Percentiles rank a stretch among this genome's conserved stretches.
Evolutionary conservation across 2,888 invertebrate species (phyloP).

Genomic region (Drosophila percnosoma): DNA sequence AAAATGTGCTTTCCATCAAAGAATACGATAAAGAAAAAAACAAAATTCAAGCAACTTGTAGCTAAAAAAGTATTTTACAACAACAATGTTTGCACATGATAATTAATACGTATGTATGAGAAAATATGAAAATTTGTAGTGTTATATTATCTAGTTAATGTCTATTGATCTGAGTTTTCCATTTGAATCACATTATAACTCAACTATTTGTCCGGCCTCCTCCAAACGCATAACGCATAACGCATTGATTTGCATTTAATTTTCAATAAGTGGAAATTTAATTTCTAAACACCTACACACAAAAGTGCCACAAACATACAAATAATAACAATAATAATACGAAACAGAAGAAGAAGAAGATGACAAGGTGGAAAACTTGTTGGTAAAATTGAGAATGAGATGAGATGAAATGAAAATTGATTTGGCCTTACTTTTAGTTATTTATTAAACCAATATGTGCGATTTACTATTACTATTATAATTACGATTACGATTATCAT

Average conservation of each 20-base stretch:
- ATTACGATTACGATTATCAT: conserved; percentile 55
- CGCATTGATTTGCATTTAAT: conserved; percentile 72
- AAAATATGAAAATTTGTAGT: conserved; percentile 39
- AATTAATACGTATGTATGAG: conserved; percentile 29
- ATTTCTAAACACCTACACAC: conserved; percentile 54
- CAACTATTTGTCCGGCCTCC: conserved; percentile 52
- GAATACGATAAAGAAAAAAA: not conserved
- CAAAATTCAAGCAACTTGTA: conserved; percentile 30
- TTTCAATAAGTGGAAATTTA: conserved; percentile 54
- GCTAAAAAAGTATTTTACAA: conserved; percentile 52
- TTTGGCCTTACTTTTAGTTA: conserved; percentile 77
- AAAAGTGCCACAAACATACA: conserved; percentile 62
- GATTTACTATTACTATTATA: conserved; percentile 50
- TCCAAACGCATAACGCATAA: conserved; percentile 45
- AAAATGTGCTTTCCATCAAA: conserved; percentile 53
- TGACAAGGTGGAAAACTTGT: conserved; percentile 38
- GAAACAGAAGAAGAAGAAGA: conserved; percentile 11
- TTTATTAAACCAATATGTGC: conserved; percentile 64
- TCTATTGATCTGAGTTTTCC: conserved; percentile 25
- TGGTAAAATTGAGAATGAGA: conserved; percentile 26
- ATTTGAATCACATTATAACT: conserved; percentile 31
- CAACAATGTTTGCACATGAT: conserved; percentile 38
- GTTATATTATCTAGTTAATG: conserved; percentile 44
- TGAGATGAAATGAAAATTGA: conserved; percentile 19
- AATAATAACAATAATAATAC: conserved; percentile 14